Percentiles rank a stretch among this genome's conserved stretches.
phyloP scores from a whole-genome alignment of 2,113 vertebrate species.

The Nymphicus hollandicus region DNA sequence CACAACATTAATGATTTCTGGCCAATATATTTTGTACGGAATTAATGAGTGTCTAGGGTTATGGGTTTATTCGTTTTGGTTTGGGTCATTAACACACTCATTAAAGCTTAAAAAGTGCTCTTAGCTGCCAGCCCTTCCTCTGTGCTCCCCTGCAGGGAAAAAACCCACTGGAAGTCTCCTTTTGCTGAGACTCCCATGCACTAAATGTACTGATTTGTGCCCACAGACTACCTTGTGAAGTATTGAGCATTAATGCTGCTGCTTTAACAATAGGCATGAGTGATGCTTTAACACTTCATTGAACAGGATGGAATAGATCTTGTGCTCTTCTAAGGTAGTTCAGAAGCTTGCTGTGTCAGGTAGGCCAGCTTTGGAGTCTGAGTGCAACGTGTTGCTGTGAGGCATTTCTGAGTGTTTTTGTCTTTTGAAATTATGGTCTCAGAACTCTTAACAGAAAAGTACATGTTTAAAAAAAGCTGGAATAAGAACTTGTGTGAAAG shows the following conservation, averaged over 20 bases:
- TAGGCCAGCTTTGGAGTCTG: not conserved
- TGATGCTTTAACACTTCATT: not conserved
- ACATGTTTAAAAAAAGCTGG: not conserved
- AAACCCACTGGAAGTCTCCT: not conserved
- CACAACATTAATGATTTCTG: conserved; percentile 23
- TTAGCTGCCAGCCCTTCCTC: not conserved
- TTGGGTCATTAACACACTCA: conserved; percentile 50
- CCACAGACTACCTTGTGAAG: not conserved
- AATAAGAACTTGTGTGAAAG: not conserved
- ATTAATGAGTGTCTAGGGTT: conserved; percentile 53
- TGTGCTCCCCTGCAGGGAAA: not conserved
- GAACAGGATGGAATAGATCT: not conserved
- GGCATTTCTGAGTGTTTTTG: not conserved
- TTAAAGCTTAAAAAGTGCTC: conserved; percentile 38
- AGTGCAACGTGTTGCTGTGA: fast-evolving
- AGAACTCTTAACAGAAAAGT: not conserved
- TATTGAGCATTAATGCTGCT: not conserved
- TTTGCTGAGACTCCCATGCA: not conserved
- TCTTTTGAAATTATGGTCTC: not conserved
- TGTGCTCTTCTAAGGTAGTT: not conserved
- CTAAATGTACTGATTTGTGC: not conserved
- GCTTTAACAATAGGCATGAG: not conserved
- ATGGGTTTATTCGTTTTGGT: conserved; percentile 34
- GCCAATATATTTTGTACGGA: conserved; percentile 30
- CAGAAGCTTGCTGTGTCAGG: not conserved